A percentile compares a stretch with the other conserved stretches of the same genome.
Conservation (phyloP, 2,888 invertebrate species). For the Limulus polyphemus region DNA sequence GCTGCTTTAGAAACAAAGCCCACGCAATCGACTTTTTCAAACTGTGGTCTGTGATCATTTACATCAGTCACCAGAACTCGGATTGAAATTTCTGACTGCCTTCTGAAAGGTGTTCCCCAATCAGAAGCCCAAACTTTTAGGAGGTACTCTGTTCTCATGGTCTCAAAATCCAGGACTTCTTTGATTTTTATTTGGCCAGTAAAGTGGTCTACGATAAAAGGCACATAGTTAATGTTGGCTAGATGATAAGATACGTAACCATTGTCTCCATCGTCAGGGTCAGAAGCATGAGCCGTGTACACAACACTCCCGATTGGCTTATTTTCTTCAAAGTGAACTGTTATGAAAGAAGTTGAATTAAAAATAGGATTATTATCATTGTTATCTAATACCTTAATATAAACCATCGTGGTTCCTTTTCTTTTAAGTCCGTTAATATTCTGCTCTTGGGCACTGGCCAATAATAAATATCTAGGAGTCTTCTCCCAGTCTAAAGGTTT, state of each 20-base stretch:
- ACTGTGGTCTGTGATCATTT: slow-evolving; percentile 83
- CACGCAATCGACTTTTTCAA: slow-evolving; percentile 56
- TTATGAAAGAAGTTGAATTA: slow-evolving; percentile 38
- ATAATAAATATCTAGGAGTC: slow-evolving; percentile 68
- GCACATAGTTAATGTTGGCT: slow-evolving; percentile 77
- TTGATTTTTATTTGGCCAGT: slow-evolving; percentile 74
- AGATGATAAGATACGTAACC: slow-evolving; percentile 90
- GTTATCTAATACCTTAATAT: slow-evolving; percentile 73
- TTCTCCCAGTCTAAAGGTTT: slow-evolving; percentile 69
- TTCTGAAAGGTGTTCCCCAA: slow-evolving; percentile 79
- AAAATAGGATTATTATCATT: slow-evolving; percentile 92
- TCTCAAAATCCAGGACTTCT: slow-evolving; percentile 74
- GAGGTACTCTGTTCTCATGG: slow-evolving; percentile 63
- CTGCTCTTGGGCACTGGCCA: slow-evolving; percentile 81
- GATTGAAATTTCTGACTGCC: slow-evolving; percentile 78
- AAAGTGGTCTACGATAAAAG: slow-evolving; percentile 90
- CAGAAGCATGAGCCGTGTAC: slow-evolving; percentile 67
- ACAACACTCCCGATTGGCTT: slow-evolving; percentile 72
- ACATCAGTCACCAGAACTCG: slow-evolving; percentile 66
- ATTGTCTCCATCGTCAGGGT: slow-evolving; percentile 84
- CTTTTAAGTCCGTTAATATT: slow-evolving; percentile 70
- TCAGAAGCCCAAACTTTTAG: slow-evolving; percentile 83
- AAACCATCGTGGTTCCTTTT: slow-evolving; percentile 70
- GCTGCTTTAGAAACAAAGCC: slow-evolving; percentile 65
- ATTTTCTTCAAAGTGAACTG: slow-evolving; percentile 69